Base-by-base conservation (phyloP, 2,113 vertebrate species). In the Oryzias javanicus region DNA sequence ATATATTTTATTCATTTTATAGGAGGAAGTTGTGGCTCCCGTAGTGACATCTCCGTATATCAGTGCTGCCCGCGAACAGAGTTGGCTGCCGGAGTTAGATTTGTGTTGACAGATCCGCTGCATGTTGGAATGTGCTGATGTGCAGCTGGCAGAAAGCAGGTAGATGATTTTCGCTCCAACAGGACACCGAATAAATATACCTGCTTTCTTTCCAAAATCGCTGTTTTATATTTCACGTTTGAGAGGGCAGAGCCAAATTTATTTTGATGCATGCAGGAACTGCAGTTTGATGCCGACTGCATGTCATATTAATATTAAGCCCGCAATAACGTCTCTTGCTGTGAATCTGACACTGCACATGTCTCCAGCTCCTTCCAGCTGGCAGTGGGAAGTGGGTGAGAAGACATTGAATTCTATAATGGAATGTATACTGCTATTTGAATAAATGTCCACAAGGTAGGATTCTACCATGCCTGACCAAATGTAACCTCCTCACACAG, bases 241-340 rank as follows among this genome's bases (percentile, higher is more conserved):
- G 6, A 49, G 52, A 73, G 73, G 49, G 64, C 18, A 14, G 57
- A 2, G 41, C 40, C 47, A 51, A 51, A 74, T 53, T 51, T 51
- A n/a, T 61, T 66, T 35, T 58, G 55, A 80, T 66, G 50, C 57
- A 35, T 35, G 35, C 8, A 35, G 35, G 35, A 35, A 35, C 20
- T 47, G 55, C 12, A 46, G 60, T 71, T 53, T 24, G 20, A 58
- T 67, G 57, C 58, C 48, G 69, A 71, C 42, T 79, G 47, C 64
- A 76, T 76, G 62, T 55, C 50, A 74, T 79, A 86, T 83, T 79
- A 83, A 79, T 12, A 35, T 35, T 35, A 35, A 35, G 35, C 74
- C 68, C 13, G 22, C 59, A 51, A 4, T 50, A 63, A 73, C 52
- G 62, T 14, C 54, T 14, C 54, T 46, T 49, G 72, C 65, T 76